Evolutionary conservation across 2,888 invertebrate genomes (phyloP).

Genomic region (Malacosoma neustria): DNA sequence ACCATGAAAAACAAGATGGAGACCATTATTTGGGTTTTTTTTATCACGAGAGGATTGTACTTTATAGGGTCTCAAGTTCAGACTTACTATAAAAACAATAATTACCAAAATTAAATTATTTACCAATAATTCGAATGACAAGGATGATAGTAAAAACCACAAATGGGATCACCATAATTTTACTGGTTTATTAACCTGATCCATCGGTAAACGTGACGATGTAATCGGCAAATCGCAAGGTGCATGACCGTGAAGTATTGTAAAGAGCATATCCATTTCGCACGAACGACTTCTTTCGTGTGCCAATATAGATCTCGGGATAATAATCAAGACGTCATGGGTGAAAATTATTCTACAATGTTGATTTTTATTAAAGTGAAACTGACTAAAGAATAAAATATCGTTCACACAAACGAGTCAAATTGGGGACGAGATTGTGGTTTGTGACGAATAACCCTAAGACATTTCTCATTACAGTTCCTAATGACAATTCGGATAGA

Average conservation of each 20-base stretch:
- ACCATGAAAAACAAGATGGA: too few species aligned
- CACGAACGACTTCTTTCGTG: slow-evolving; percentile 39
- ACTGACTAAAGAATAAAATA: slow-evolving; percentile 16
- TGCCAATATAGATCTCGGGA: slow-evolving; percentile 19
- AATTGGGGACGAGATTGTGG: slow-evolving; percentile 34
- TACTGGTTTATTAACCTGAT: slow-evolving; percentile 57
- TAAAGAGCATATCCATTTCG: slow-evolving; percentile 36
- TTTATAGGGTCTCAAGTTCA: too few species aligned
- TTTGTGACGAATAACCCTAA: slow-evolving; percentile 32
- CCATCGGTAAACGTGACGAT: slow-evolving; percentile 46
- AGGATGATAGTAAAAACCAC: neutral
- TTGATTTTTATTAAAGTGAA: too few species aligned
- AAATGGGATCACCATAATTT: slow-evolving; percentile 37
- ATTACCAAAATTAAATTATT: too few species aligned
- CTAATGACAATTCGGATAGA: slow-evolving; percentile 42
- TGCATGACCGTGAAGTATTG: slow-evolving; percentile 55
- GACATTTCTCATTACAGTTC: slow-evolving; percentile 52
- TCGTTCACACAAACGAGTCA: slow-evolving; percentile 41
- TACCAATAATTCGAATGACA: too few species aligned
- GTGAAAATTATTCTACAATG: too few species aligned
- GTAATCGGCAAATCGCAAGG: slow-evolving; percentile 51
- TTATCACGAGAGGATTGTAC: too few species aligned
- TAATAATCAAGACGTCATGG: slow-evolving; percentile 5
- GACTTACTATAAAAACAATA: too few species aligned
- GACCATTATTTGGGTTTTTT: too few species aligned